Conservation (phyloP, 2,797 vertebrate species). For the Alcedo atthis region DNA sequence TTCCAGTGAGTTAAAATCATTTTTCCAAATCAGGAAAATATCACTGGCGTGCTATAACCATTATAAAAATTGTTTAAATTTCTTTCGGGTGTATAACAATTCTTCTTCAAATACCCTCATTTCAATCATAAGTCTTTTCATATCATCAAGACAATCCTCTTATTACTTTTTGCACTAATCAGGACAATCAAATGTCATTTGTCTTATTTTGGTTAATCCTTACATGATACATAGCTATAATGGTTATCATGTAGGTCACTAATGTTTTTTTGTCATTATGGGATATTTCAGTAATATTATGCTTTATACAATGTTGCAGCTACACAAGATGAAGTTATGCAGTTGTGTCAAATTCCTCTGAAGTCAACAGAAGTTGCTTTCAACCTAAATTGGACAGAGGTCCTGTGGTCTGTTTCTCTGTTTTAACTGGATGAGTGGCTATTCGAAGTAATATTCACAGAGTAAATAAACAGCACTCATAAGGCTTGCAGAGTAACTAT, state of each 20-base stretch:
- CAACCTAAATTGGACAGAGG: background rate
- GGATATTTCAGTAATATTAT: slow-evolving; percentile 1
- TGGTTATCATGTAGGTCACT: background rate
- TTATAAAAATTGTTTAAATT: slow-evolving; percentile 71
- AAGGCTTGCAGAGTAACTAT: background rate
- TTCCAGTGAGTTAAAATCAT: slow-evolving; percentile 46
- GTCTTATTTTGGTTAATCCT: background rate
- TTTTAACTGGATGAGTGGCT: background rate
- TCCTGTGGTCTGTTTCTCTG: background rate
- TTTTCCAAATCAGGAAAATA: slow-evolving; percentile 69
- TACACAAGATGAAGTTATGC: background rate
- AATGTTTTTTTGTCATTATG: background rate
- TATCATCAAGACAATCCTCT: background rate
- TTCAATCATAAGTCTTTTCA: slow-evolving; percentile 6
- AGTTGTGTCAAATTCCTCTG: background rate
- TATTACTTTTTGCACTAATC: background rate
- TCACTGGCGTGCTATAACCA: slow-evolving; percentile 47
- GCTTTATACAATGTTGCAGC: background rate
- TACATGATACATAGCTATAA: background rate
- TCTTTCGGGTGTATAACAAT: slow-evolving; percentile 59
- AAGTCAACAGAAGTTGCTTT: background rate
- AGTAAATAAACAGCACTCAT: background rate
- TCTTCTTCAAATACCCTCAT: background rate
- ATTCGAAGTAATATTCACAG: background rate
- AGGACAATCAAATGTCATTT: background rate